A percentile compares a stretch with the other conserved stretches of the same genome.
phyloP scores from a whole-genome alignment of 2,113 vertebrate genomes.

The Bufo gargarizans region DNA sequence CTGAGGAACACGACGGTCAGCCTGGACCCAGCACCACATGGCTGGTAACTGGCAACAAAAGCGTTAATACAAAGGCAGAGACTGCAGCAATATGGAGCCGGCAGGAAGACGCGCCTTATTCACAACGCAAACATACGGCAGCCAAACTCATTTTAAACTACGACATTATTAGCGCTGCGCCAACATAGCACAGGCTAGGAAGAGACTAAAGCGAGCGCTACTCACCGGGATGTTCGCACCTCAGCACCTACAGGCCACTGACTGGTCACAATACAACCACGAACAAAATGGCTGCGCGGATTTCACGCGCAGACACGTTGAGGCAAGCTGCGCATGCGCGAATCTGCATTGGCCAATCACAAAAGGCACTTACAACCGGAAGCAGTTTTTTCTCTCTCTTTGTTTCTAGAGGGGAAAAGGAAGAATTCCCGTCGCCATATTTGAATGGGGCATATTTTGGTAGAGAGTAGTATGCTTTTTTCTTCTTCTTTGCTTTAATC shows the following conservation, averaged over 20 bases:
- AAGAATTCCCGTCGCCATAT: background rate
- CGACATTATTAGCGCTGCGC: no score
- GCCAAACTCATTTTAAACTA: no score
- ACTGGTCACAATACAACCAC: background rate
- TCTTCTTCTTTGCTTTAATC: no score
- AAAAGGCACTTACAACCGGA: background rate
- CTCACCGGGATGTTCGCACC: background rate
- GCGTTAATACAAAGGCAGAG: no score
- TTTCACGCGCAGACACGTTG: background rate
- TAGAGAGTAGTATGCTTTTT: no score
- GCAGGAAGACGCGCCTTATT: no score
- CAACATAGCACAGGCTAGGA: background rate
- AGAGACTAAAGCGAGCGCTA: background rate
- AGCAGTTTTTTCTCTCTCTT: no score
- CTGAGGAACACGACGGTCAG: no score
- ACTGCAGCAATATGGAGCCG: no score
- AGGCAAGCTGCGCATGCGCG: background rate
- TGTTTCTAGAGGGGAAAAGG: background rate
- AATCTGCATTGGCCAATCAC: background rate
- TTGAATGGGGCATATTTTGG: background rate
- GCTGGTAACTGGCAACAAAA: no score
- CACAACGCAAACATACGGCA: background rate
- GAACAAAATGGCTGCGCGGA: slow-evolving; percentile 5
- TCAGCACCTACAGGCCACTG: background rate
- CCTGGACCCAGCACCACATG: no score